Percentiles rank a stretch among this genome's conserved stretches.
Conservation (phyloP, 2,797 vertebrate species). For the Chloroceryle amazona region DNA sequence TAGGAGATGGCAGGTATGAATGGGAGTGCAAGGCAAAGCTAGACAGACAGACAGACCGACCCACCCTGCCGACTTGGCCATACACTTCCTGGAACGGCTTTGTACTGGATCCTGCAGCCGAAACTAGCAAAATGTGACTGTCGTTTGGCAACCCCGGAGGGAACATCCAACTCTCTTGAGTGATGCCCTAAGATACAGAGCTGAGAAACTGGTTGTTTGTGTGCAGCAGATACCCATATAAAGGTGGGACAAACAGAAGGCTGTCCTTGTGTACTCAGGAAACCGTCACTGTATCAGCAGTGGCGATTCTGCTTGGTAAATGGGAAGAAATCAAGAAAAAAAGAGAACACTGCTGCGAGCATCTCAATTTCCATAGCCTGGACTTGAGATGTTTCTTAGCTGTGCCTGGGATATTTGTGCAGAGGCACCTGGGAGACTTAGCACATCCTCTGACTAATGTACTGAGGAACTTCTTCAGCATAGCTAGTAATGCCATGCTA, state of each 20-base stretch:
- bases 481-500: neutral
- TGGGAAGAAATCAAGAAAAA: neutral
- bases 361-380: neutral
- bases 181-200: neutral
- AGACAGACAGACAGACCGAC: neutral
- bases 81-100: conserved; percentile 13
- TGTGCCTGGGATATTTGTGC: neutral
- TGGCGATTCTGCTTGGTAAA: neutral
- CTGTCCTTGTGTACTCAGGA: neutral
- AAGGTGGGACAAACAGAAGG: neutral
- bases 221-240: neutral
- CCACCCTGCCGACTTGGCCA: neutral
- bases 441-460: neutral
- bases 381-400: neutral
- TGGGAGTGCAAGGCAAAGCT: neutral
- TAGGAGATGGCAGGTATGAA: neutral
- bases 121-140: conserved; percentile 29
- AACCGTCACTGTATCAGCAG: accelerated
- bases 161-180: neutral
- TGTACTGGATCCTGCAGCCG: conserved; percentile 40
- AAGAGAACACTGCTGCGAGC: neutral
- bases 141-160: neutral
- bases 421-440: neutral
- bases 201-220: neutral
- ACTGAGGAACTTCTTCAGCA: neutral